Conservation (phyloP, 2,797 vertebrate genomes). For the Onychomys arenicola region DNA sequence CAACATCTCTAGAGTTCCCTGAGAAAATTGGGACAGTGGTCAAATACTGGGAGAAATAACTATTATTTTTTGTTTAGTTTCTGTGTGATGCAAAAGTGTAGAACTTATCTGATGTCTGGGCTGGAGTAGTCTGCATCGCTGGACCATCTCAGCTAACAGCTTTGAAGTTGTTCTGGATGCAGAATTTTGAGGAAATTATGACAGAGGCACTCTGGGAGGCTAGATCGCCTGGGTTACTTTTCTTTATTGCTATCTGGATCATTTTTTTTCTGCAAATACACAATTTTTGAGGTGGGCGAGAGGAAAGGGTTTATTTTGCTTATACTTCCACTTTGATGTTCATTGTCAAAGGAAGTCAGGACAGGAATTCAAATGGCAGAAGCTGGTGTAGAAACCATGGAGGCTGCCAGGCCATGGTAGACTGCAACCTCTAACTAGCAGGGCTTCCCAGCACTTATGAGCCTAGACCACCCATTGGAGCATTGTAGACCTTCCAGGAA, state of each 20-base stretch:
- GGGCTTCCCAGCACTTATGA: no score
- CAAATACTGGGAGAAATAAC: not conserved
- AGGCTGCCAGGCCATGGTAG: no score
- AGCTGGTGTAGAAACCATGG: no score
- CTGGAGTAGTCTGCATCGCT: not conserved
- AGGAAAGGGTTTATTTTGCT: no score
- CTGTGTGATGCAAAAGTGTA: not conserved
- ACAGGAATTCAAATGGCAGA: no score
- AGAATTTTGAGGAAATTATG: not conserved
- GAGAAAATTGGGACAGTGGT: not conserved
- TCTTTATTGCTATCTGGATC: not conserved
- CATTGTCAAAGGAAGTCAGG: no score
- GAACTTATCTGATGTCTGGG: not conserved
- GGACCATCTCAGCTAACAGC: not conserved
- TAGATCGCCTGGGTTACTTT: not conserved
- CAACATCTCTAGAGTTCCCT: not conserved
- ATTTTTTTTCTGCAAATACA: not conserved
- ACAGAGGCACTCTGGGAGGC: not conserved
- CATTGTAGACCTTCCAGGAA: no score
- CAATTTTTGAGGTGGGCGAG: no score
- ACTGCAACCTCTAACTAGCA: no score
- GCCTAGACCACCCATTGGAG: no score
- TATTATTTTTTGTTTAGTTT: not conserved
- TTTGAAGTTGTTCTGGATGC: not conserved
- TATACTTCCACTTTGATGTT: no score